Evolutionary conservation across 2,113 vertebrate genomes (phyloP).

Genomic region (Campylomormyrus numenius): DNA sequence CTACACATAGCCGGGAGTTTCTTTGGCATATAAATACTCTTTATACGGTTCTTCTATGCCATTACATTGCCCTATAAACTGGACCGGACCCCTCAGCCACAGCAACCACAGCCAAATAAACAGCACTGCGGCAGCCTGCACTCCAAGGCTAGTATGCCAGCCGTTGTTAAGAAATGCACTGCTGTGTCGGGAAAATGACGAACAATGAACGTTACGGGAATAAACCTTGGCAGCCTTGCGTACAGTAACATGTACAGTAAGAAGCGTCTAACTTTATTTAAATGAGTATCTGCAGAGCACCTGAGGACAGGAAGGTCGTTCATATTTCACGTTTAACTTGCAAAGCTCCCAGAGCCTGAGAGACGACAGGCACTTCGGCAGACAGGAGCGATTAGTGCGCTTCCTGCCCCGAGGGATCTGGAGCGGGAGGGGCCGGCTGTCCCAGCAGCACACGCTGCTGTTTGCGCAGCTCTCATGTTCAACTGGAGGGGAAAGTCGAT

Average conservation of each 20-base stretch:
- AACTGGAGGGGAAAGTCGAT: neutral
- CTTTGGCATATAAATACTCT: conserved; percentile 20
- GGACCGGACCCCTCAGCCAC: neutral
- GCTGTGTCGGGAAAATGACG: neutral
- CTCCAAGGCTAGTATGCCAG: neutral
- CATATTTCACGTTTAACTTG: neutral
- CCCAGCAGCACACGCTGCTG: neutral
- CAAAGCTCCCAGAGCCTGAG: neutral
- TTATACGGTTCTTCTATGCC: neutral
- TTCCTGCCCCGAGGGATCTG: neutral
- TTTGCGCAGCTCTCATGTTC: neutral
- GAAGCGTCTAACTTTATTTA: neutral
- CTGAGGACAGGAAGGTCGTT: neutral
- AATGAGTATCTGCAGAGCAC: neutral
- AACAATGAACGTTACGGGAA: neutral
- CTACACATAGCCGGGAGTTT: conserved; percentile 53
- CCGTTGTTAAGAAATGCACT: neutral
- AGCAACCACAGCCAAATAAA: neutral
- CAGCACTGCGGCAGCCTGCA: neutral
- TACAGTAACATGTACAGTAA: neutral
- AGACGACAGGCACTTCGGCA: neutral
- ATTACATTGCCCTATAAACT: neutral
- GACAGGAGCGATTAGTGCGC: neutral
- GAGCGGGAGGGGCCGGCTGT: neutral
- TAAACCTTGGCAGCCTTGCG: neutral